Evolutionary conservation across 2,113 vertebrate genomes (phyloP), one percentile per base, ranked within the genome.

Genomic region (Halcyon malimbica): DNA sequence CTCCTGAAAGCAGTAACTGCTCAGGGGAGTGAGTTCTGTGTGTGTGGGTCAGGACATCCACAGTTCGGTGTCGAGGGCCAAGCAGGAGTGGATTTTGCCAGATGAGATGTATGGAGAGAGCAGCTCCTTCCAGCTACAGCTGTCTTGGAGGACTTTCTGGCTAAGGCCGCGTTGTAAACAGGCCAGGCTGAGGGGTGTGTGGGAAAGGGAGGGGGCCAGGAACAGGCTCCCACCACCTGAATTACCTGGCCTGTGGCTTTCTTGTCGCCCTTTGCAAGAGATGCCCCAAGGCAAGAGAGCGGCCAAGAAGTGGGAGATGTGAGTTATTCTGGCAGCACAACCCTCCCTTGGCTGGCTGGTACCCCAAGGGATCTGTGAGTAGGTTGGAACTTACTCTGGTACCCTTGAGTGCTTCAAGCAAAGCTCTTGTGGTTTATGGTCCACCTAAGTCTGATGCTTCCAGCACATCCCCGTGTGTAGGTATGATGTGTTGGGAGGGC

Each of bases 1-100:
- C 56, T 95, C 35, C 62, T 82, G 46, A 48, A 89, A 91, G 50
- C 65, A 64, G 50, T 77, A 96, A 67, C 76, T 76, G 37, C n/a
- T 53, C 29, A 23, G 18, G 11, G 28, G 51, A 84, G 11, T 16
- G 51, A 84, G 11, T 16, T 16, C 19, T 8, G 17, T 18, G 14
- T 2, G 2, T 23, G 13, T n/a, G 42, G 5, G 24, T 51, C 0
- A 0, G 33, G 28, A 26, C 0, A 2, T n/a, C 37, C 2, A 2
- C 0, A 0, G 44, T 42, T 48, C 4, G 26, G 16, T 77, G 48
- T 24, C 31, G 41, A 50, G 21, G 51, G 39, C 69, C 73, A 18
- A 65, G 37, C 37, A 21, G 28, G 51, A 57, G 31, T 11, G 13
- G 9, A 19, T 15, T 63, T 80, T 13, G 21, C 28, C 25, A 11